phyloP scores from a whole-genome alignment of 2,888 invertebrate species.

The Campoplex nolae region DNA sequence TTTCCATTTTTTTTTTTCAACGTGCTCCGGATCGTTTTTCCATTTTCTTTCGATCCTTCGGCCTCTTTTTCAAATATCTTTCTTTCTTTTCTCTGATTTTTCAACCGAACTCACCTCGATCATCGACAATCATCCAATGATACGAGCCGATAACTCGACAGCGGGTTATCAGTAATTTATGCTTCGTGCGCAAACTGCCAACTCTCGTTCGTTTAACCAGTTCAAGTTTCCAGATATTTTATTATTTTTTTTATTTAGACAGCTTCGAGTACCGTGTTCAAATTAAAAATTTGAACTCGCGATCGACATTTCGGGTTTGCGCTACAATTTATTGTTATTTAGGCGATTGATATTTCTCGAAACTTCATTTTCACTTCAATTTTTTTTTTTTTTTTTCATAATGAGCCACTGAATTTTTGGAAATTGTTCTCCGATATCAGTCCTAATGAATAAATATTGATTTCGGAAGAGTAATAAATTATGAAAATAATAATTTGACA shows the following conservation, averaged over 20 bases:
- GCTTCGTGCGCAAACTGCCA: background rate
- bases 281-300: background rate
- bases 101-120: background rate
- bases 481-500: background rate
- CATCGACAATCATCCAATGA: slow-evolving; percentile 9
- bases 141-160: slow-evolving; percentile 51
- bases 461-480: too few relatives aligned
- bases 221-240: background rate
- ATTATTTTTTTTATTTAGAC: background rate
- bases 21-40: background rate
- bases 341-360: background rate
- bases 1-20: background rate
- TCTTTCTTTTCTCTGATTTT: background rate
- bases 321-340: background rate
- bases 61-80: background rate
- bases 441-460: too few relatives aligned
- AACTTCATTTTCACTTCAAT: background rate
- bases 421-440: too few relatives aligned
- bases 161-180: slow-evolving; percentile 56
- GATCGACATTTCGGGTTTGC: background rate
- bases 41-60: background rate
- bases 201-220: background rate
- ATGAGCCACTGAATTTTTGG: too few relatives aligned
- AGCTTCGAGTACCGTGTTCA: too few relatives aligned
- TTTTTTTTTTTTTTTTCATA: too few relatives aligned